Conservation (phyloP, 2,113 vertebrate species). For the Microtus pennsylvanicus region DNA sequence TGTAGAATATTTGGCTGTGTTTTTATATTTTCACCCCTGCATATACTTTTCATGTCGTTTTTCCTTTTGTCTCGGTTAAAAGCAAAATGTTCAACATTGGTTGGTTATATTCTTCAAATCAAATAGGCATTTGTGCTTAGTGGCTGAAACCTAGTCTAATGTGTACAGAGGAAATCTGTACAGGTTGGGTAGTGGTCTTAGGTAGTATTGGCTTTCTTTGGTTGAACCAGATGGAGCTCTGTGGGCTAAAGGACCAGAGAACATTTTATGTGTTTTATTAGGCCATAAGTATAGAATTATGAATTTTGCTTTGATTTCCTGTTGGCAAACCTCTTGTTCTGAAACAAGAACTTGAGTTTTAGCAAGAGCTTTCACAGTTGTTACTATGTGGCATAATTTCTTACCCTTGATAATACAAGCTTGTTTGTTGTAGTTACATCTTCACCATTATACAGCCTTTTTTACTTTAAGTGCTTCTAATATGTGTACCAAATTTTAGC, state of each 20-base stretch:
- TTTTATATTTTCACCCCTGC: neutral
- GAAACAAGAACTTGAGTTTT: slow-evolving; percentile 37
- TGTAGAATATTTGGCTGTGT: neutral
- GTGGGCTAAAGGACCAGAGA: neutral
- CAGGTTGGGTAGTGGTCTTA: neutral
- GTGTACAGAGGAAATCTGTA: neutral
- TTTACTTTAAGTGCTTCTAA: slow-evolving; percentile 1
- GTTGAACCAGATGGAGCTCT: neutral
- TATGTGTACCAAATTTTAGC: neutral
- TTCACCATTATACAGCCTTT: neutral
- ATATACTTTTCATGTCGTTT: neutral
- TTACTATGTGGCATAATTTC: neutral
- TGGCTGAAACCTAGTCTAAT: neutral
- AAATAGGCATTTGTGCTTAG: neutral
- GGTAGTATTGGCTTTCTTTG: neutral
- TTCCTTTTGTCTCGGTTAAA: neutral
- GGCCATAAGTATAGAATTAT: neutral
- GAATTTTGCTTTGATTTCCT: slow-evolving; percentile 1
- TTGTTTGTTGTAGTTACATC: neutral
- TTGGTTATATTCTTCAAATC: slow-evolving; percentile 37
- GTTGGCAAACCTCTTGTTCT: slow-evolving; percentile 10
- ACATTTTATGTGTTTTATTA: neutral
- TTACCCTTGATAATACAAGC: neutral
- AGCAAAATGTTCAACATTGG: neutral
- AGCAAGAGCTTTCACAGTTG: neutral